A percentile compares a stretch with the other conserved stretches of the same genome.
Conservation (phyloP, 2,113 vertebrate genomes). For the Channa argus region DNA sequence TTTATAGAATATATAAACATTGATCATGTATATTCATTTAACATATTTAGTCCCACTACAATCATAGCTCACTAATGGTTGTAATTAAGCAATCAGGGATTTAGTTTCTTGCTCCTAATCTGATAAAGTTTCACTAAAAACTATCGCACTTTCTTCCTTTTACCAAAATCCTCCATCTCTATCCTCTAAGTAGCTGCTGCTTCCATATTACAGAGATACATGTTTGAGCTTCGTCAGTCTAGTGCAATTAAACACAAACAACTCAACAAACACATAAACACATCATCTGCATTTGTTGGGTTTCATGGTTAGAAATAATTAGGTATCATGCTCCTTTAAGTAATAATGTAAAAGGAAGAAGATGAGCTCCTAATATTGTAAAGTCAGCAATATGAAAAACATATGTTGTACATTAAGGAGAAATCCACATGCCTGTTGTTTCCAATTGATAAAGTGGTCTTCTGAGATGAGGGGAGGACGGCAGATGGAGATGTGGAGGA, state of each 20-base stretch:
- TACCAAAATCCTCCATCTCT: conserved; percentile 26
- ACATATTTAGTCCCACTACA: neutral
- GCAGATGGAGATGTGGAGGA: neutral
- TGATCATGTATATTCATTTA: neutral
- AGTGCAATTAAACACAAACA: conserved; percentile 59
- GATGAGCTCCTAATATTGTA: neutral
- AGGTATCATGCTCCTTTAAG: neutral
- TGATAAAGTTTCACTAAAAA: conserved; percentile 4
- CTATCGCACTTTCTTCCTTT: neutral
- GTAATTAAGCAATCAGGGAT: neutral
- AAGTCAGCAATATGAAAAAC: neutral
- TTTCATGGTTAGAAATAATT: conserved; percentile 2
- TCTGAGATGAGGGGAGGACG: conserved; percentile 1
- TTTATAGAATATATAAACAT: neutral
- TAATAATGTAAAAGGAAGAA: neutral
- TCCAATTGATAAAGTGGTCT: conserved; percentile 16
- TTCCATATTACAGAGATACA: conserved; percentile 26
- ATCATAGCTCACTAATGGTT: neutral
- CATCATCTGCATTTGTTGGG: neutral
- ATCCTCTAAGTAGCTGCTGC: conserved; percentile 31
- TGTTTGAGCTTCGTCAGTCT: conserved; percentile 8
- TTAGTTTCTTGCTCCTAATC: conserved; percentile 11
- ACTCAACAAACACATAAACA: neutral
- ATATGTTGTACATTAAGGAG: neutral
- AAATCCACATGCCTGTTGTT: conserved; percentile 7